Evolutionary conservation across 2,113 vertebrate genomes (phyloP).

Genomic region (Corythornis cristatus): DNA sequence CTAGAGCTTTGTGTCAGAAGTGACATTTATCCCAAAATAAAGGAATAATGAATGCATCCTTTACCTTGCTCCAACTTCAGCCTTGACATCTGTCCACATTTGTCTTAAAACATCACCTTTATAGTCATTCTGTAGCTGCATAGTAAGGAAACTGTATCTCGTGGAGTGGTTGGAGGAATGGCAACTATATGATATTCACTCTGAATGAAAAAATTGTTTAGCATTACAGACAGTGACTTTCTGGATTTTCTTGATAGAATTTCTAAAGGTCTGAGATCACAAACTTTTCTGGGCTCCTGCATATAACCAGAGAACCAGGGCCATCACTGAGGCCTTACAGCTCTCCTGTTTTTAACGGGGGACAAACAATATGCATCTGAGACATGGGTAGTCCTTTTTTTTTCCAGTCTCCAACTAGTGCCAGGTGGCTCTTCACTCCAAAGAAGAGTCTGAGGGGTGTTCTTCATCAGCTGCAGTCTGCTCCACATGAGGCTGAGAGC

Average conservation of each 20-base stretch:
- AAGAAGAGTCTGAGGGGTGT: not conserved
- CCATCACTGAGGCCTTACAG: not conserved
- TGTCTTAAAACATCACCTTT: not conserved
- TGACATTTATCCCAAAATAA: not conserved
- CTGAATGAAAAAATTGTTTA: not conserved
- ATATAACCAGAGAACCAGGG: not conserved
- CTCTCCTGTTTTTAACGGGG: not conserved
- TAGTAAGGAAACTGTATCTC: not conserved
- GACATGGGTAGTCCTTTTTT: not conserved
- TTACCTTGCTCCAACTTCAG: not conserved
- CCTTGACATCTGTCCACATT: not conserved
- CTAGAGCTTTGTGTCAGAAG: not conserved
- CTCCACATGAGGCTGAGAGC: not conserved
- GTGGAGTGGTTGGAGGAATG: not conserved
- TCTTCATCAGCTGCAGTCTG: not conserved
- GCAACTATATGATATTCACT: not conserved
- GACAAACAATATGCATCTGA: not conserved
- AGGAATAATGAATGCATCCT: not conserved
- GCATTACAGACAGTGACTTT: not conserved
- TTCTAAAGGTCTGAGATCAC: not conserved
- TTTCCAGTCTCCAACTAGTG: not conserved
- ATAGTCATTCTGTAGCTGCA: not conserved
- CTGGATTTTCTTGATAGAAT: not conserved
- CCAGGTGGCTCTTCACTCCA: not conserved
- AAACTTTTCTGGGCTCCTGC: not conserved